These are phyloP conservation scores for Papilio elwesi DNA, from an alignment of 2,888 invertebrate genomes.

Conservation along the genomic window DNA sequence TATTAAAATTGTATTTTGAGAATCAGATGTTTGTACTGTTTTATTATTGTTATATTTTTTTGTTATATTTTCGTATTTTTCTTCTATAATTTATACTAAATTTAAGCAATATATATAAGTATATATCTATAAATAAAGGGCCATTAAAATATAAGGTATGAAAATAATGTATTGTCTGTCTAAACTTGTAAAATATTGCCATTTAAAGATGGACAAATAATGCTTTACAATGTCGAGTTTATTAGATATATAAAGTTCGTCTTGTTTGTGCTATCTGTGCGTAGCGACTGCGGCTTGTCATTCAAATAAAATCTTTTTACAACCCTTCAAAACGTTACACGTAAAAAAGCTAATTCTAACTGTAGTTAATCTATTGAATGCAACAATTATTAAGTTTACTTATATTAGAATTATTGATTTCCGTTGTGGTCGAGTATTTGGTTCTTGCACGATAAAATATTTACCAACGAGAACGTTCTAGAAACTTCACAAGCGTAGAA, in stretches of 20 bases:
- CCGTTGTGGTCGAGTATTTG: conserved; percentile 50
- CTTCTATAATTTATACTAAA: not conserved
- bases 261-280: conserved; percentile 47
- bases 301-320: conserved; percentile 72
- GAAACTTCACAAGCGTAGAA: conserved; percentile 56
- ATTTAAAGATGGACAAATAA: not conserved
- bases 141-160: not conserved
- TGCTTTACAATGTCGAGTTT: not conserved
- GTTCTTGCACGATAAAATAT: conserved; percentile 68
- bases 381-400: conserved; percentile 37
- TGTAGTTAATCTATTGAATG: conserved; percentile 48
- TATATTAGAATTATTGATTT: conserved; percentile 46
- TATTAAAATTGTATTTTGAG: no score
- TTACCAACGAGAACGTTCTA: conserved; percentile 62
- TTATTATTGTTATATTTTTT: not conserved
- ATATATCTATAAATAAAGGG: not conserved
- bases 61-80: not conserved
- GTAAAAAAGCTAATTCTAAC: conserved; percentile 67
- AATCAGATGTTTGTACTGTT: not conserved
- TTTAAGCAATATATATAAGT: not conserved
- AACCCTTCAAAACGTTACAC: conserved; percentile 68
- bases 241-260: not conserved
- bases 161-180: not conserved
- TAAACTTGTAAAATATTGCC: not conserved
- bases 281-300: conserved; percentile 44